Conservation (phyloP, 2,797 vertebrate genomes). For the Glossophaga mutica region DNA sequence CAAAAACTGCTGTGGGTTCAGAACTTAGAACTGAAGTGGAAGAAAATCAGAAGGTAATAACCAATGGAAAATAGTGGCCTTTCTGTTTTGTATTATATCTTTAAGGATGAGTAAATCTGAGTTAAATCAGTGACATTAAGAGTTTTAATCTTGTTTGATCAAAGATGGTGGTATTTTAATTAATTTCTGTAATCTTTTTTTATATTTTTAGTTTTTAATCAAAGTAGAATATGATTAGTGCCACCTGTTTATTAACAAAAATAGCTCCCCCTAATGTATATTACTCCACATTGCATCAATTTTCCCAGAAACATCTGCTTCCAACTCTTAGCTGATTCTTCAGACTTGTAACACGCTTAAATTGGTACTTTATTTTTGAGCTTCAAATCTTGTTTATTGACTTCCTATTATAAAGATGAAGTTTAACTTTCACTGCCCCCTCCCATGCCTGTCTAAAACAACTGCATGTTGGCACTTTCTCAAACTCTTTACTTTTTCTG, state of each 20-base stretch:
- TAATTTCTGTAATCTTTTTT: constrained; percentile 2
- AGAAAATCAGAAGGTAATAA: constrained; percentile 96
- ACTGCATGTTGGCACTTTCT: neutral
- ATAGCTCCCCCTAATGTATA: rapidly evolving
- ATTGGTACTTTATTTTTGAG: neutral
- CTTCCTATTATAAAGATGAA: neutral
- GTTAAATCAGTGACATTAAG: neutral
- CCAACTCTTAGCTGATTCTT: neutral
- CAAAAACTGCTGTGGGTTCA: constrained; percentile 91
- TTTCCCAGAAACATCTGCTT: neutral
- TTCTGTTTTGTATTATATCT: neutral
- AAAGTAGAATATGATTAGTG: neutral
- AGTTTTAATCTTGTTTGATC: neutral
- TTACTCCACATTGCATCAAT: neutral
- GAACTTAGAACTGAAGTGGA: constrained; percentile 93
- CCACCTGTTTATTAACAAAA: neutral
- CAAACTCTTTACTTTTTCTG: neutral
- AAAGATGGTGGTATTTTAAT: neutral
- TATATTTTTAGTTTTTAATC: neutral
- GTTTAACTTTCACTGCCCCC: neutral
- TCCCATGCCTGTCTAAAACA: neutral
- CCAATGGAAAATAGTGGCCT: neutral
- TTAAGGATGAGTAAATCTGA: neutral
- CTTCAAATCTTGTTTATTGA: neutral
- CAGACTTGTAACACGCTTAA: neutral